These are phyloP conservation scores for human (Homo sapiens) DNA, from an alignment of 2,113 vertebrate species.

Conservation along the genomic window DNA sequence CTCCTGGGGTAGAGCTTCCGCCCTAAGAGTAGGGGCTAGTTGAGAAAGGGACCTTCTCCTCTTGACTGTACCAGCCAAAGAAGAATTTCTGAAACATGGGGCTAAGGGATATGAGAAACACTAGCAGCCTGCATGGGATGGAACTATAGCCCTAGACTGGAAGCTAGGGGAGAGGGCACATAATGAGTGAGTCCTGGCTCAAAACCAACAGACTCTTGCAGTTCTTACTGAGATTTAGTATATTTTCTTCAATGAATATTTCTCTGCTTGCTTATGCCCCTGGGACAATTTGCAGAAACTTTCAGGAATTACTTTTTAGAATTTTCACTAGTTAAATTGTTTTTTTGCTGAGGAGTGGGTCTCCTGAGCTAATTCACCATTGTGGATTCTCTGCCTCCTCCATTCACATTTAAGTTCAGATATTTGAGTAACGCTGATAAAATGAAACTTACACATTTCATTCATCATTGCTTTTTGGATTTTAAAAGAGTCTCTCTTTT, in stretches of 20 bases:
- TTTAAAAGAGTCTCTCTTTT: neutral
- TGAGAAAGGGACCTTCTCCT: neutral
- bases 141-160: neutral
- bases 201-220: neutral
- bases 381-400: neutral
- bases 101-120: neutral
- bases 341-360: neutral
- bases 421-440: slow-evolving; percentile 6
- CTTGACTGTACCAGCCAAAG: neutral
- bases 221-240: neutral
- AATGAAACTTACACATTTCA: neutral
- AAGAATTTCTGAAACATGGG: neutral
- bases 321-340: neutral
- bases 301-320: slow-evolving; percentile 10
- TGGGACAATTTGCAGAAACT: neutral
- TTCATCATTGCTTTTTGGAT: neutral
- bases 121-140: neutral
- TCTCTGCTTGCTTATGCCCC: neutral
- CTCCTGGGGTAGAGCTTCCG: neutral
- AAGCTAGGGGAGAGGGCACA: neutral
- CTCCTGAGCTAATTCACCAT: neutral
- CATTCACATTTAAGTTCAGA: neutral
- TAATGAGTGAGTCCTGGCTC: neutral
- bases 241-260: slow-evolving; percentile 4
- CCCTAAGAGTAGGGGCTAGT: neutral